Percentiles rank a stretch among this genome's conserved stretches.
Evolutionary conservation across 2,113 vertebrate genomes (phyloP).

Genomic region (Bubo scandiacus): DNA sequence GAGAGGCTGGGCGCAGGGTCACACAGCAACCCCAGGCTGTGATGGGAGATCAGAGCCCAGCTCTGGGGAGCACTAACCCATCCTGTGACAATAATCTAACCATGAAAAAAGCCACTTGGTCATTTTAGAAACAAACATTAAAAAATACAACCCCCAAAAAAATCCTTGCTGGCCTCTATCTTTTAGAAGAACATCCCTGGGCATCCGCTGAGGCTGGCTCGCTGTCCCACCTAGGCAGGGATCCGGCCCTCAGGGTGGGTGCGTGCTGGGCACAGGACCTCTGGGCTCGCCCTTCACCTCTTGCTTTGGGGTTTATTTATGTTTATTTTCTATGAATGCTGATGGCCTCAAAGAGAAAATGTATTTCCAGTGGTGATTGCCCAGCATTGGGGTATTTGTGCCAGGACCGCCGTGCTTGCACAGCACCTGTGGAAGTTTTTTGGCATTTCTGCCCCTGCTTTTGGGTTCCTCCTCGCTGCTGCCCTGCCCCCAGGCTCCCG

Average conservation of each 20-base stretch:
- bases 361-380: background rate
- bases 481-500: too few species aligned
- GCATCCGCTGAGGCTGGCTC: rapidly evolving
- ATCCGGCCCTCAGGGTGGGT: background rate
- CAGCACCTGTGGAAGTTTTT: too few species aligned
- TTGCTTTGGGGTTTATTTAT: background rate
- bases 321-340: background rate
- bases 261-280: rapidly evolving
- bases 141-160: too few species aligned
- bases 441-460: background rate
- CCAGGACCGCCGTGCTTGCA: background rate
- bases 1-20: background rate
- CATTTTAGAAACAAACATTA: background rate
- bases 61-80: too few species aligned
- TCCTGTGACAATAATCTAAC: background rate
- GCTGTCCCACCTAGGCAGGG: background rate
- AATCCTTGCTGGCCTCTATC: too few species aligned
- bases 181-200: background rate
- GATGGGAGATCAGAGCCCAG: rapidly evolving
- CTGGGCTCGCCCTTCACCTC: background rate
- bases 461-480: background rate
- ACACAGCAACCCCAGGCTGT: background rate
- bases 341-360: background rate
- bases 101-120: background rate
- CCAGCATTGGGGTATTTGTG: background rate